Evolutionary conservation across 53 echinoderm and acorn worm species (phyloP), one percentile per base, ranked within the genome.

Genomic region (Antedon mediterranea): DNA sequence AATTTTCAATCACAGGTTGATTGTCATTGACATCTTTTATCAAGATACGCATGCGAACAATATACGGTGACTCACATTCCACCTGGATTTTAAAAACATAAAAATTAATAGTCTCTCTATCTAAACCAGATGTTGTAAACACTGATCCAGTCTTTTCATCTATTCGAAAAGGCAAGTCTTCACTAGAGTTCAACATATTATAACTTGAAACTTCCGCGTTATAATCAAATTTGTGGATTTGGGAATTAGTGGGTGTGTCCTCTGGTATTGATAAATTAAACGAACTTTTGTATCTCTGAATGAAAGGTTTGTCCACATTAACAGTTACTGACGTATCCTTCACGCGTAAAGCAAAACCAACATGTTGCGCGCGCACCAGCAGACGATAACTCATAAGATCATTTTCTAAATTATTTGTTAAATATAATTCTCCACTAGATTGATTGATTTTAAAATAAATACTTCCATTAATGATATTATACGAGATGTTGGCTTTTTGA

Each of bases 21-120:
- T 98, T 98, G 79, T 98, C 98, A 71, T 98, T 98, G 18, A 98
- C 86, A 82, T 98, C 98, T 0, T 79, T 84, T 28, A 98, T 79
- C 31, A 82, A 80, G 33, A 98, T 80, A 9, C 84, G 73, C 20
- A 98, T 84, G 2, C 84, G 78, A 31, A 89, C 83, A 15, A 87
- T 90, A 57, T 57, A 57, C 8, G 2, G 23, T 11, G 20, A 6
- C 23, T 57, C 20, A 57, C 57, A 13, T 57, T 57, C 57, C 23
- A 57, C 23, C 23, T 57, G 57, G 9, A 57, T 23, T 57, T 57
- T 6, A 57, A 57, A 57, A 8, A 57, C 3, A 26, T 57, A 57
- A 23, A 57, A 2, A 26, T 23, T 18, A 57, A 2, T 57, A 18
- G 14, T 8, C 23, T 57, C 57, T 57, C 23, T 57, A 23, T 57